phyloP scores from a whole-genome alignment of 2,888 invertebrate species.

The Erebia epiphron region DNA sequence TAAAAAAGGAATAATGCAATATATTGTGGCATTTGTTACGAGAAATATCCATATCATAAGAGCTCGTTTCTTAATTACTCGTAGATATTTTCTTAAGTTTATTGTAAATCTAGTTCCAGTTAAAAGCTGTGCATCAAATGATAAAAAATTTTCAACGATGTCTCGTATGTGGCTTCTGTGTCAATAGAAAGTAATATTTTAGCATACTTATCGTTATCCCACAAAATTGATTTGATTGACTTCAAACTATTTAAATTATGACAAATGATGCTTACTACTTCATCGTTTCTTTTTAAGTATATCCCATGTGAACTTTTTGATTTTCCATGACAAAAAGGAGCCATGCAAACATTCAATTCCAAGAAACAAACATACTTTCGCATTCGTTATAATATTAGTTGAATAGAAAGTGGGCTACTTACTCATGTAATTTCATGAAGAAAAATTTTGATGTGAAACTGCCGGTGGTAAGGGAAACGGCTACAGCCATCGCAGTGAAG shows the following conservation, averaged over 20 bases:
- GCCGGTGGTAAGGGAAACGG: slow-evolving; percentile 51
- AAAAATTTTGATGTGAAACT: slow-evolving; percentile 54
- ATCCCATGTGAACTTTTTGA: no score
- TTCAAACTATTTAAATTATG: no score
- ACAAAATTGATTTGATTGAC: background rate
- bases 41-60: slow-evolving; percentile 54
- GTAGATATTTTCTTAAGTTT: slow-evolving; percentile 49
- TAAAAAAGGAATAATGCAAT: slow-evolving; percentile 47
- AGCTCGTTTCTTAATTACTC: slow-evolving; percentile 55
- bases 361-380: no score
- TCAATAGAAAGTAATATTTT: slow-evolving; percentile 15
- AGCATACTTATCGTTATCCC: background rate
- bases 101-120: slow-evolving; percentile 48
- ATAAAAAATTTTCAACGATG: slow-evolving; percentile 47
- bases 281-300: no score
- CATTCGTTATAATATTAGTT: no score
- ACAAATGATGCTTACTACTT: no score
- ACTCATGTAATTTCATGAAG: no score
- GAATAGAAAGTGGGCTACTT: background rate
- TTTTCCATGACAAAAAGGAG: no score
- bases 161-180: slow-evolving; percentile 48
- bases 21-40: slow-evolving; percentile 51
- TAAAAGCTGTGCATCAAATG: slow-evolving; percentile 44
- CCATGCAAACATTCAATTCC: no score
- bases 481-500: slow-evolving; percentile 46